A percentile compares a stretch with the other conserved stretches of the same genome.
phyloP scores from a whole-genome alignment of 2,797 vertebrate species.

The Botia almorhae region DNA sequence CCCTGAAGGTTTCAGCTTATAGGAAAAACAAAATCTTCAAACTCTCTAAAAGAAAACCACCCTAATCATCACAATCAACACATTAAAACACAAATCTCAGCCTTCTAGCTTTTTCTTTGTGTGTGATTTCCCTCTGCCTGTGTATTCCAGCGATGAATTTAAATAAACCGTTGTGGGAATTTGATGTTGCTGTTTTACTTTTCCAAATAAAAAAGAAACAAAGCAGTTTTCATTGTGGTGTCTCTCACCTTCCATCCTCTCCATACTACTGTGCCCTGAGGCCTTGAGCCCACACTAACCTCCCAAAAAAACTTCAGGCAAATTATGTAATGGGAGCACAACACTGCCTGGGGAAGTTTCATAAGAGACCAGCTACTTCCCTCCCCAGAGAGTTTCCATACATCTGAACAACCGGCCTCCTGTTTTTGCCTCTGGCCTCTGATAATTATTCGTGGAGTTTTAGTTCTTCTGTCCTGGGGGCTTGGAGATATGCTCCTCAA shows the following conservation, averaged over 20 bases:
- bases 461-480: slow-evolving; percentile 29
- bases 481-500: neutral
- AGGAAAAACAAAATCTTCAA: slow-evolving; percentile 33
- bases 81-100: slow-evolving; percentile 44
- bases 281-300: neutral
- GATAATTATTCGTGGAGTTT: slow-evolving; percentile 52
- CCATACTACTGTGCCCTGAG: slow-evolving; percentile 6
- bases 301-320: slow-evolving; percentile 41
- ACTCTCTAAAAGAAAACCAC: slow-evolving; percentile 34
- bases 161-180: slow-evolving; percentile 19
- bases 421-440: slow-evolving; percentile 43
- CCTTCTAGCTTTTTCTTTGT: slow-evolving; percentile 19
- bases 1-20: slow-evolving; percentile 3
- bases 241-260: slow-evolving; percentile 8
- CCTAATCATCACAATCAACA: slow-evolving; percentile 46
- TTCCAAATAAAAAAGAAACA: slow-evolving; percentile 7
- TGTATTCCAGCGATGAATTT: slow-evolving; percentile 25
- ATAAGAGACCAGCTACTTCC: slow-evolving; percentile 37
- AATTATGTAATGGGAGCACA: slow-evolving; percentile 60
- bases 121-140: slow-evolving; percentile 1
- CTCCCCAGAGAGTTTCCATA: slow-evolving; percentile 46
- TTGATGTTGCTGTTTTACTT: slow-evolving; percentile 48
- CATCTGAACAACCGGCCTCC: slow-evolving; percentile 48
- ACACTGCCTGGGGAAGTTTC: slow-evolving; percentile 45
- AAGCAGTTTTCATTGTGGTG: neutral